Base-by-base conservation (phyloP, 2,888 invertebrate species). In the Hirtodrosophila duncani region DNA sequence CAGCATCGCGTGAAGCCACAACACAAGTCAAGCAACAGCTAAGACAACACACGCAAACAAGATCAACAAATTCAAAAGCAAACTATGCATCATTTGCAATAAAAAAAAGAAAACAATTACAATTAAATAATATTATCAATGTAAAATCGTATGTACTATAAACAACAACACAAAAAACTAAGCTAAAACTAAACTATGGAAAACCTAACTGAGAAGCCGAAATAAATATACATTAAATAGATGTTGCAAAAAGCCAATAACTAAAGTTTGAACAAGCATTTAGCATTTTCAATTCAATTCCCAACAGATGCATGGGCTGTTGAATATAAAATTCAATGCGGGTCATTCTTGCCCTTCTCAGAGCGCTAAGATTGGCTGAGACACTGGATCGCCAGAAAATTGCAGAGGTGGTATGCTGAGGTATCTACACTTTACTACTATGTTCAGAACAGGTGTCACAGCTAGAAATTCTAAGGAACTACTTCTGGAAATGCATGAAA, bases 151-250 rank as follows among this genome's bases (percentile, higher is more conserved):
- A 81, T 67, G 78, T 79, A 72, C 61, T 66, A 59, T 68, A 74
- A 52, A 66, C 24, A 62, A 57, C 17, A 53, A 31, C 46, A 36
- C 29, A 56, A 38, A 21, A 50, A 45, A 56, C 29, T 31, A 36
- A 48, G 44, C 37, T 30, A 34, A 44, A 29, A 14, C 39, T 30
- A 31, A 50, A 33, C 29, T 7, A 27, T 41, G 26, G 13, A 34
- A 46, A 50, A 55, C 58, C 50, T 41, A 61, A 44, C 48, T 33
- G 53, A 45, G 57, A 17, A 51, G 30, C 30, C 20, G 5, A 77
- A 74, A 80, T 63, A 80, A 71, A 79, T 61, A 61, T 71, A 78
- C 75, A n/a, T 79, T 79, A 72, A 63, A 79, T 72, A 72, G 79
- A 79, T 72, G 75, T 72, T 75, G 79, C 61, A 70, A 72, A 78